Percentiles rank a stretch among this genome's conserved stretches.
phyloP scores from a whole-genome alignment of 2,888 invertebrate genomes.

The Pachydiplax longipennis region DNA sequence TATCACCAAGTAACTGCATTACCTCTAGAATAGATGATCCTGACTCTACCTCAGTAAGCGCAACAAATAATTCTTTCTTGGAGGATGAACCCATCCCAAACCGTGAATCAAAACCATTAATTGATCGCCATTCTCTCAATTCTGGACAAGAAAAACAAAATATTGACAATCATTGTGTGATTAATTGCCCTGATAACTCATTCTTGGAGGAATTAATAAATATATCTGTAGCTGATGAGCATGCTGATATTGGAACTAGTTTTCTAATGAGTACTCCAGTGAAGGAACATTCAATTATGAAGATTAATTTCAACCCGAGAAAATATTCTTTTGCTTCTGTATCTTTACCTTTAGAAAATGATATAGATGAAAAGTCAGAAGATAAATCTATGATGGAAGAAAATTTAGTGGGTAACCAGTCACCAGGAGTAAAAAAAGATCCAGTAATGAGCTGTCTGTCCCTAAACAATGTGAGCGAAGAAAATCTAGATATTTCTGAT shows the following conservation, averaged over 20 bases:
- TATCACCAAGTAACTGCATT: neutral
- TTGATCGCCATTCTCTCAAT: neutral
- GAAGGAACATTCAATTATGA: neutral
- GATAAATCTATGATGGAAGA: too few species aligned
- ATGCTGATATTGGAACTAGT: neutral
- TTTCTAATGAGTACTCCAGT: neutral
- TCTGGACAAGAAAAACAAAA: neutral
- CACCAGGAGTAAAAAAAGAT: too few species aligned
- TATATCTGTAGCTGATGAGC: neutral
- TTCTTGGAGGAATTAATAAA: neutral
- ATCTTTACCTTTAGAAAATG: too few species aligned
- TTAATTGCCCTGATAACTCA: neutral
- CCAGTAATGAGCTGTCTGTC: too few species aligned
- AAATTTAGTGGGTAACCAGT: too few species aligned
- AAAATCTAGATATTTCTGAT: too few species aligned
- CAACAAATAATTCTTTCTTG: neutral
- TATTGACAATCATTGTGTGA: neutral
- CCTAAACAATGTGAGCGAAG: too few species aligned
- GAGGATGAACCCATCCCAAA: neutral
- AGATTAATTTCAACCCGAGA: neutral
- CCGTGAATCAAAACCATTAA: neutral
- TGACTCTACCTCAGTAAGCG: neutral
- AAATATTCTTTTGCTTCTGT: neutral
- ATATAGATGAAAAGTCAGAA: too few species aligned
- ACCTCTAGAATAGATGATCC: neutral